These are phyloP conservation scores for Drosophila hamatofila DNA, from an alignment of 2,888 invertebrate genomes.

Conservation along the genomic window DNA sequence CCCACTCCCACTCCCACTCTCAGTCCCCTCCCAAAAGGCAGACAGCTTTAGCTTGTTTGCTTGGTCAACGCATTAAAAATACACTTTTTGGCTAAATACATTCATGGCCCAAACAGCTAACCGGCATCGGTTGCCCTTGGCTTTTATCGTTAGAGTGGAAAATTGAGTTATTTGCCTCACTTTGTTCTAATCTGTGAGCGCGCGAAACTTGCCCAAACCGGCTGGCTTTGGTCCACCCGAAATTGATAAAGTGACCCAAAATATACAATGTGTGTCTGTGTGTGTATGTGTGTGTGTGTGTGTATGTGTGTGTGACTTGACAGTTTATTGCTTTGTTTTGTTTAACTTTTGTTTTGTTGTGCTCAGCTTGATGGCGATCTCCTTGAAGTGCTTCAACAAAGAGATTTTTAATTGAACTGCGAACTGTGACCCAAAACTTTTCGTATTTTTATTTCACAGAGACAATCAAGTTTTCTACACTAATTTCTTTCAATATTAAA, in stretches of 20 bases:
- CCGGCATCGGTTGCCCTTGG: constrained; percentile 31
- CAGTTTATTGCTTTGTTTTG: constrained; percentile 17
- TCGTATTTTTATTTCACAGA: background rate
- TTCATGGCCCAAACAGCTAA: constrained; percentile 38
- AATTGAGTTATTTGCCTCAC: constrained; percentile 73
- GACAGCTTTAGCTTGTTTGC: constrained; percentile 48
- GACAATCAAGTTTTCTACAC: background rate
- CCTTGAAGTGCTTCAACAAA: constrained; percentile 13
- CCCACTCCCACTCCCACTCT: background rate
- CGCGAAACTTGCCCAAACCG: constrained; percentile 34
- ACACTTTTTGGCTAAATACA: constrained; percentile 58
- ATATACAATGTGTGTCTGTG: background rate
- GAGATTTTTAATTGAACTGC: constrained; percentile 12
- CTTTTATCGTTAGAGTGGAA: constrained; percentile 80
- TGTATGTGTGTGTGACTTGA: constrained; percentile 8
- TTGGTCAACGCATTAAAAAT: constrained; percentile 67
- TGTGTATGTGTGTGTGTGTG: background rate
- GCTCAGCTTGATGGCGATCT: constrained; percentile 22
- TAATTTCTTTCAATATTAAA: background rate
- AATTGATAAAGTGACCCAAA: constrained; percentile 43
- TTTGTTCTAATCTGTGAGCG: constrained; percentile 38
- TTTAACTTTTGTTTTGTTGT: constrained; percentile 20
- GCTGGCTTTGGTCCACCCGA: constrained; percentile 32
- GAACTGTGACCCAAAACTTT: background rate
- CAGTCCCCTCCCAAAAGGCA: background rate